A percentile compares a stretch with the other conserved stretches of the same genome.
phyloP scores from a whole-genome alignment of 2,113 vertebrate species.

The Proteles cristata region DNA sequence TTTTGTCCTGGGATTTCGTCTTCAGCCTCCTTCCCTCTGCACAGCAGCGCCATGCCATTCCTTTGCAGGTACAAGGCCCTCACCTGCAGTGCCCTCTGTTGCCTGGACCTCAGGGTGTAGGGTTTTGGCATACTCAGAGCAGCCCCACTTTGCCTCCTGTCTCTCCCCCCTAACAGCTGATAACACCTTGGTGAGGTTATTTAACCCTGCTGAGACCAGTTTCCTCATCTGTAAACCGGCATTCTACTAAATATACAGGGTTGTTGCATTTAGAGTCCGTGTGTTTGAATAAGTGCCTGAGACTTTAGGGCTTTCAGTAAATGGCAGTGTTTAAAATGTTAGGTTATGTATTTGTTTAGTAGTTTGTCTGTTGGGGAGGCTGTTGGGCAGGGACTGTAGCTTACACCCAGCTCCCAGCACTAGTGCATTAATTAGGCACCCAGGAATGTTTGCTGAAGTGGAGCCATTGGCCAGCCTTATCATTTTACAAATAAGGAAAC shows the following conservation, averaged over 20 bases:
- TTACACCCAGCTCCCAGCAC: not conserved
- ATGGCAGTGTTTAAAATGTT: not conserved
- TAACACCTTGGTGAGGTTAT: not conserved
- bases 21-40: not conserved
- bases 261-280: too few relatives aligned
- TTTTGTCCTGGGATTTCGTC: not conserved
- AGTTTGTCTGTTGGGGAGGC: not conserved
- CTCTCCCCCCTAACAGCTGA: not conserved
- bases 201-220: not conserved
- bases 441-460: not conserved
- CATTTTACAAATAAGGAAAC: slow-evolving; percentile 22
- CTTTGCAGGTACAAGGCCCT: not conserved
- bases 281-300: not conserved
- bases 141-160: not conserved
- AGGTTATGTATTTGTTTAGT: not conserved
- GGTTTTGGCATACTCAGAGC: not conserved
- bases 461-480: not conserved
- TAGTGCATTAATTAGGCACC: not conserved
- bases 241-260: too few relatives aligned
- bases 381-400: not conserved
- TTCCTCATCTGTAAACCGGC: not conserved
- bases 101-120: not conserved
- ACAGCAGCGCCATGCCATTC: accelerated
- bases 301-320: not conserved
- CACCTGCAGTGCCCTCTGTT: too few relatives aligned